Base-by-base conservation (phyloP, 1,140 invertebrate genomes). In the Euglossa dilemma region DNA sequence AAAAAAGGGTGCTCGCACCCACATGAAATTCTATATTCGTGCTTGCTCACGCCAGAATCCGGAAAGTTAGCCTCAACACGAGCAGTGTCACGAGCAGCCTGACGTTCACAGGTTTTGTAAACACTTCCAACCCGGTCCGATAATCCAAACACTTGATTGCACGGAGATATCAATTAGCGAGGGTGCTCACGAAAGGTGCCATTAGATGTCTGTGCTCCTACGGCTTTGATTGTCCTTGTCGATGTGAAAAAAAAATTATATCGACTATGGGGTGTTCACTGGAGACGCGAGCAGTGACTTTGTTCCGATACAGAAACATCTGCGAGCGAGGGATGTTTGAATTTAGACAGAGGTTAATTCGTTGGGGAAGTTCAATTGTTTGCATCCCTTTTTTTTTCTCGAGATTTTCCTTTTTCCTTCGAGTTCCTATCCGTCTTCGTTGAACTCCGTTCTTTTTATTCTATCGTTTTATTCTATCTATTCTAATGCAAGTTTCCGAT, bases 91-190 rank as follows among this genome's bases (percentile, higher is more conserved):
- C 79, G 79, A 89, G 81, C 94, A 94, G 93, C 87, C 89, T 85
- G 86, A 84, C 84, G 91, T 92, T 93, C 90, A 90, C 91, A 92
- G 90, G 91, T 91, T 93, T 91, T 91, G 91, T 92, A 94, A 93
- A 93, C 90, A 94, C 81, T 83, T 86, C 83, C 64, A 73, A 69
- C 85, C 88, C 76, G 66, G 73, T 74, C 64, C 84, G 84, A 92
- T 91, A 93, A 93, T 93, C 87, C 92, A 94, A 94, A 94, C 93
- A 94, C 93, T 94, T 92, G 92, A 94, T 94, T 93, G 92, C 76
- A 80, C 86, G 75, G 84, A 84, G 92, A 93, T 93, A 94, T 94
- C 94, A 94, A 94, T 94, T 94, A 94, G 91, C 90, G 84, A 75
- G 70, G 57, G 66, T 50, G 73, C 69, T 59, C 45, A 69, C 43